Conservation (phyloP, 2,888 invertebrate genomes). For the Anthophora plumipes region DNA sequence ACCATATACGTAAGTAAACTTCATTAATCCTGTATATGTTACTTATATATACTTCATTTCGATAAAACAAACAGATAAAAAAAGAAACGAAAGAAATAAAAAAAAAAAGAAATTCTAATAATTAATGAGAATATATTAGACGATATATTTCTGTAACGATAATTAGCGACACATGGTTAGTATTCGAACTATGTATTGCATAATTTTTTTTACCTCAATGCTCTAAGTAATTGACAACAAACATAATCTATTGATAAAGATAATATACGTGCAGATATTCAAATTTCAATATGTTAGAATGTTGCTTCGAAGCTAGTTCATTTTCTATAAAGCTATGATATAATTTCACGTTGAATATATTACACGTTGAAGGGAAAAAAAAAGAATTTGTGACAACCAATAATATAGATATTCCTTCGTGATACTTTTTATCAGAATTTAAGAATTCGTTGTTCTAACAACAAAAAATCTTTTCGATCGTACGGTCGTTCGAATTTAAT, state of each 20-base stretch:
- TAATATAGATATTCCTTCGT: neutral
- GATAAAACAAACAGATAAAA: neutral
- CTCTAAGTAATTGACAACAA: neutral
- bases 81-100: too few relatives aligned
- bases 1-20: constrained; percentile 87
- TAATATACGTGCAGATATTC: neutral
- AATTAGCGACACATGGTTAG: neutral
- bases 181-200: neutral
- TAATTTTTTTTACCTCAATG: constrained; percentile 5
- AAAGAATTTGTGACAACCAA: neutral
- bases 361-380: neutral
- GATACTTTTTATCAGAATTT: too few relatives aligned
- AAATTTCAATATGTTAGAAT: neutral
- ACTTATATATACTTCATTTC: neutral
- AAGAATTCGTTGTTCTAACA: constrained; percentile 6
- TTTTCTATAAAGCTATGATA: neutral
- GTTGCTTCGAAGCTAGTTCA: neutral
- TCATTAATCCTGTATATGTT: neutral
- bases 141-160: neutral
- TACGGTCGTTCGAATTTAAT: constrained; percentile 21
- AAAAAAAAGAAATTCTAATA: too few relatives aligned
- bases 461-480: constrained; percentile 34
- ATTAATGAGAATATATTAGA: neutral
- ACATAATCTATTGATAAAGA: constrained; percentile 1
- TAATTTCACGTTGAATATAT: neutral